A percentile compares a stretch with the other conserved stretches of the same genome.
These are phyloP conservation scores for Dendropsophus ebraccatus DNA, from an alignment of 2,113 vertebrate genomes.

Conservation along the genomic window DNA sequence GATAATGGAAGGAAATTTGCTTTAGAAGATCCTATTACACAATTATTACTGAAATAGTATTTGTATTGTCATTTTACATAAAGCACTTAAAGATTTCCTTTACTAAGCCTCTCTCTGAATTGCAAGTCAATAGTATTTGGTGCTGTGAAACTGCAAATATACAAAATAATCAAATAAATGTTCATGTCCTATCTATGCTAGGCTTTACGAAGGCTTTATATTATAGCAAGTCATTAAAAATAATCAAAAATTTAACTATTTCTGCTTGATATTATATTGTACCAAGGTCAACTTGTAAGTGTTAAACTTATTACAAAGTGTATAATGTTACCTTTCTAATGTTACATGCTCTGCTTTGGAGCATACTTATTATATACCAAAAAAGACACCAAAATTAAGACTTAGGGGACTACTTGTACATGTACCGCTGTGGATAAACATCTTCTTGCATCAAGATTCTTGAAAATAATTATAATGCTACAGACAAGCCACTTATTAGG, in stretches of 20 bases:
- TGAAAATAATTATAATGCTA: constrained; percentile 32
- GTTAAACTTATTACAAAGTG: background rate
- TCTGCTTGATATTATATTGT: background rate
- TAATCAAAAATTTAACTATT: background rate
- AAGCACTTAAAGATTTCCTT: background rate
- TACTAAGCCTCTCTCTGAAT: background rate
- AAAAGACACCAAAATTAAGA: background rate
- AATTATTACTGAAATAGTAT: too few species aligned
- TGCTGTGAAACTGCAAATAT: background rate
- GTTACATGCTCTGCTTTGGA: background rate
- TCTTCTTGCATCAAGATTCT: constrained; percentile 41
- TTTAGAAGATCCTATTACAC: background rate
- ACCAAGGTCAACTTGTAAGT: background rate
- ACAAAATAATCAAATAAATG: background rate
- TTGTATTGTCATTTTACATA: background rate
- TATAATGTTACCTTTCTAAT: background rate
- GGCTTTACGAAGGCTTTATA: background rate
- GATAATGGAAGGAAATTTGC: background rate
- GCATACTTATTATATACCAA: background rate
- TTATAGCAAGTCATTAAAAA: background rate
- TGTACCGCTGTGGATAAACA: constrained; percentile 10
- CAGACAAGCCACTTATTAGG: constrained; percentile 46
- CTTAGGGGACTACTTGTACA: constrained; percentile 7
- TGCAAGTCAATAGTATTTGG: background rate
- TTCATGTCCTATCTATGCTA: background rate